Evolutionary conservation across 2,113 vertebrate genomes (phyloP).

Genomic region (Microcebus lehilahytsara): DNA sequence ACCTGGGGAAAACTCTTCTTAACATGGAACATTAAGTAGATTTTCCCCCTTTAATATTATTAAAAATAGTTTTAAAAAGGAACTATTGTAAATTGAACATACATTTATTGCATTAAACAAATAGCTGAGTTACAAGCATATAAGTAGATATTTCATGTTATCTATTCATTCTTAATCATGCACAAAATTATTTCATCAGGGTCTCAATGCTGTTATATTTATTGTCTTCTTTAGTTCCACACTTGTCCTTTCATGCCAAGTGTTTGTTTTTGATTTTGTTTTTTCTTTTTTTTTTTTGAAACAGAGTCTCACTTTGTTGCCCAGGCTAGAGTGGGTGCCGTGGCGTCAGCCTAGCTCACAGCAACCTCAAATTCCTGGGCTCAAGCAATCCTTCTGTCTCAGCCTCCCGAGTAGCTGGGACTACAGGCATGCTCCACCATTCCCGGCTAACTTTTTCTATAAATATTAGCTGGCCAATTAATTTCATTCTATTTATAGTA

Average conservation of each 20-base stretch:
- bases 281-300: too few relatives aligned
- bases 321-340: too few relatives aligned
- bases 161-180: not conserved
- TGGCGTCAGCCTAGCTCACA: too few relatives aligned
- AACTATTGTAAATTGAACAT: not conserved
- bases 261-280: not conserved
- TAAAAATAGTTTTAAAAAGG: not conserved
- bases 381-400: too few relatives aligned
- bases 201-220: not conserved
- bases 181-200: not conserved
- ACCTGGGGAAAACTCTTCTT: not conserved
- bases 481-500: too few relatives aligned
- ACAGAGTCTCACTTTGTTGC: too few relatives aligned
- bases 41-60: not conserved
- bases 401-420: too few relatives aligned
- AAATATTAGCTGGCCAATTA: too few relatives aligned
- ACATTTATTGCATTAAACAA: not conserved
- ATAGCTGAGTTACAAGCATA: not conserved
- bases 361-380: too few relatives aligned
- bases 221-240: not conserved
- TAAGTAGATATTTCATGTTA: not conserved
- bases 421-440: too few relatives aligned
- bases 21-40: not conserved
- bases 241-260: not conserved
- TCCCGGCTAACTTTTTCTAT: too few relatives aligned